phyloP scores from a whole-genome alignment of 2,888 invertebrate species.

The Pseudococcus longispinus region DNA sequence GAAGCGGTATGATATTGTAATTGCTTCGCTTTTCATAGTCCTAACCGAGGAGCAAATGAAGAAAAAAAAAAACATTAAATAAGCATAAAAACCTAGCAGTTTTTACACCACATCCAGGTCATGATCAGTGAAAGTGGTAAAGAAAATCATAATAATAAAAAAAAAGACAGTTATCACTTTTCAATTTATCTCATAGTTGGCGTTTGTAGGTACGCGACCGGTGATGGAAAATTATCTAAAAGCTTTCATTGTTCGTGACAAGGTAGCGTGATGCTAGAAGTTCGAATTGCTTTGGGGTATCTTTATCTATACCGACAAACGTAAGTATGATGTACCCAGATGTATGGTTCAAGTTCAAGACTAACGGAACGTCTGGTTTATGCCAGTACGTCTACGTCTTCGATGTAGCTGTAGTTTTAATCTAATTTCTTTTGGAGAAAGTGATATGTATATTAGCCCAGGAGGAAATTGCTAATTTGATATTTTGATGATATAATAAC shows the following conservation, averaged over 20 bases:
- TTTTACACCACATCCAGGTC: slow-evolving; percentile 41
- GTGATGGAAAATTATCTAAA: slow-evolving; percentile 4
- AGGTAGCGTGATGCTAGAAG: slow-evolving; percentile 10
- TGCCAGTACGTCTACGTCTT: not conserved
- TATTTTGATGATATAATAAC: slow-evolving; percentile 33
- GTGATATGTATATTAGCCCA: slow-evolving; percentile 1
- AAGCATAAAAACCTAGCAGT: slow-evolving; percentile 14
- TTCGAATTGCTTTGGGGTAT: not conserved
- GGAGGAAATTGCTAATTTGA: slow-evolving; percentile 1
- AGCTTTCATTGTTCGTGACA: slow-evolving; percentile 34
- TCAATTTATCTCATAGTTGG: not conserved
- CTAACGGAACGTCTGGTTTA: not conserved
- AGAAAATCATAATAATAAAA: slow-evolving; percentile 10
- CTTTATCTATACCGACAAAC: no score
- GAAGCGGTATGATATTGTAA: slow-evolving; percentile 11
- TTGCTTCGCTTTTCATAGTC: slow-evolving; percentile 25
- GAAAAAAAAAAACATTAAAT: slow-evolving; percentile 1
- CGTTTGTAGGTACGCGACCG: not conserved
- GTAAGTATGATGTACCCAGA: not conserved
- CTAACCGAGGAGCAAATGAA: not conserved
- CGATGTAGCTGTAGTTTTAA: not conserved
- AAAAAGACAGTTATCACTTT: slow-evolving; percentile 31
- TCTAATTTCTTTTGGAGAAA: slow-evolving; percentile 32
- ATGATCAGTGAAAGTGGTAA: slow-evolving; percentile 51
- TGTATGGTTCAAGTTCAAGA: slow-evolving; percentile 10